phyloP scores from a whole-genome alignment of 2,113 vertebrate species.

The Ochotona curzoniae region DNA sequence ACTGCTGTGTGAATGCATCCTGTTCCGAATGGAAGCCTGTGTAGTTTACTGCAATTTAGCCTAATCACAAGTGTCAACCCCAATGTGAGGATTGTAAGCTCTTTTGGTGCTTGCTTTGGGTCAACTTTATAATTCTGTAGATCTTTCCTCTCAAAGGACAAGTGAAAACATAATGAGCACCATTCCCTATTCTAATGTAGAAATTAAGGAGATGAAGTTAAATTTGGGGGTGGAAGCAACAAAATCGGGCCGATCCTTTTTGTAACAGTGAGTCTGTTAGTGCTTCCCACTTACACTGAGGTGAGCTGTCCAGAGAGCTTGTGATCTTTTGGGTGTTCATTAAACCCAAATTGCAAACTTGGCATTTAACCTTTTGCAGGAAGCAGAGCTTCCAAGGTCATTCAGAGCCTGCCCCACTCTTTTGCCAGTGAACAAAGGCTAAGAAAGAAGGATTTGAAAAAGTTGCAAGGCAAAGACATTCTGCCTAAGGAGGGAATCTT shows the following conservation, averaged over 20 bases:
- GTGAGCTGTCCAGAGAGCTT: constrained; percentile 7
- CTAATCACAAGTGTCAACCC: constrained; percentile 67
- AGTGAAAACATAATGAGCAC: constrained; percentile 32
- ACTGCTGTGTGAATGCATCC: constrained; percentile 86
- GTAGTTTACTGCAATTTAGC: constrained; percentile 70
- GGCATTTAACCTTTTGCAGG: constrained; percentile 57
- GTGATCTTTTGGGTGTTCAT: constrained; percentile 49
- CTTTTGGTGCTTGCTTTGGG: constrained; percentile 60
- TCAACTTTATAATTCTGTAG: constrained; percentile 65
- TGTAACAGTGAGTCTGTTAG: neutral
- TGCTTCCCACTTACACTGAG: neutral
- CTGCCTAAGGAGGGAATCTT: neutral
- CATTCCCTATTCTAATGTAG: constrained; percentile 23
- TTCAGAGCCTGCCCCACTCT: neutral
- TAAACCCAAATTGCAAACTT: constrained; percentile 56
- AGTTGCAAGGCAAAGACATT: constrained; percentile 24
- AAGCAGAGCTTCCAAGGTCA: neutral
- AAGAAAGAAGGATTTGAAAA: neutral
- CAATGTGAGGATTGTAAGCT: constrained; percentile 42
- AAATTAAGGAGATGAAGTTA: constrained; percentile 61
- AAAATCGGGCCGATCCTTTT: neutral
- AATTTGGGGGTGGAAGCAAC: neutral
- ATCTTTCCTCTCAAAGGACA: constrained; percentile 17
- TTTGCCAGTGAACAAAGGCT: constrained; percentile 18
- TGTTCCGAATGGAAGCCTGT: constrained; percentile 84